These are phyloP conservation scores for Cosmorhoe ocellata DNA, from an alignment of 2,888 invertebrate genomes.

Conservation along the genomic window DNA sequence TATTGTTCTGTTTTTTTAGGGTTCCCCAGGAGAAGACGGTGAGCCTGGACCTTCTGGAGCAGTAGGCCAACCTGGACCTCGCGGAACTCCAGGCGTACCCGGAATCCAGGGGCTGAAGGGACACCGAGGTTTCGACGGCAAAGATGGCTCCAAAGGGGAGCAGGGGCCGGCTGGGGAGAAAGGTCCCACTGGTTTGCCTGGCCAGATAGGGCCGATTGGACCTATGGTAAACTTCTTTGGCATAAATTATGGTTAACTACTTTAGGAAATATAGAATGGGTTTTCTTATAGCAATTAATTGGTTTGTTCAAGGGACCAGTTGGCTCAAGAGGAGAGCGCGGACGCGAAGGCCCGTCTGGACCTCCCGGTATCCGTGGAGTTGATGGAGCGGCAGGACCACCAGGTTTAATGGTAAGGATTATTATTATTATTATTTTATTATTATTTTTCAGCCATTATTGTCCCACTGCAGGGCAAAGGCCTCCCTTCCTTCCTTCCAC, in stretches of 20 bases:
- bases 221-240: slow-evolving; percentile 78
- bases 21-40: slow-evolving; percentile 90
- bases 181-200: slow-evolving; percentile 85
- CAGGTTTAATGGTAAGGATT: slow-evolving; percentile 85
- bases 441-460: no score
- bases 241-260: not conserved
- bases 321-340: slow-evolving; percentile 92
- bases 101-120: slow-evolving; percentile 92
- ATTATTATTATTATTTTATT: no score
- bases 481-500: no score
- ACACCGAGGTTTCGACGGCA: slow-evolving; percentile 90
- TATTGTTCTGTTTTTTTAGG: slow-evolving; percentile 70
- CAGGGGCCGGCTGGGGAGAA: slow-evolving; percentile 89
- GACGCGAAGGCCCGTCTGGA: slow-evolving; percentile 91
- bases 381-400: slow-evolving; percentile 90
- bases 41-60: slow-evolving; percentile 89
- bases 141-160: slow-evolving; percentile 92
- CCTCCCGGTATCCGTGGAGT: slow-evolving; percentile 89
- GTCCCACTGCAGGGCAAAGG: no score
- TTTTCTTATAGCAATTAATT: no score
- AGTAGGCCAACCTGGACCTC: slow-evolving; percentile 86
- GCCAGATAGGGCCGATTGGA: slow-evolving; percentile 88
- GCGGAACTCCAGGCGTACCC: slow-evolving; percentile 88
- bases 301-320: slow-evolving; percentile 84
- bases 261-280: no score